A percentile compares a stretch with the other conserved stretches of the same genome.
Evolutionary conservation across 1,140 invertebrate genomes (phyloP).

Genomic region (Drosophila pectinifera): DNA sequence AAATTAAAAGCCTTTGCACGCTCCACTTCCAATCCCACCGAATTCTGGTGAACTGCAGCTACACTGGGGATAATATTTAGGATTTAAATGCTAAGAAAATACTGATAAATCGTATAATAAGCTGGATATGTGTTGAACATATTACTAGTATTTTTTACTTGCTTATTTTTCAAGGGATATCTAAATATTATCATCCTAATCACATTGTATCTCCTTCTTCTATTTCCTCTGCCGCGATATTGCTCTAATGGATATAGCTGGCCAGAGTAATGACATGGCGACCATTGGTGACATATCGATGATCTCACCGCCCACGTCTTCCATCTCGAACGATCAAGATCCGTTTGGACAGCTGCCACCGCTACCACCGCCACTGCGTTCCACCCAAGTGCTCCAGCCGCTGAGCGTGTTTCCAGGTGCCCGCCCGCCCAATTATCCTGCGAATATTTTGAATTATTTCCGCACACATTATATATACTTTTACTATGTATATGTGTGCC

Average conservation of each 20-base stretch:
- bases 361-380: conserved; percentile 85
- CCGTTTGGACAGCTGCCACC: conserved; percentile 85
- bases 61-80: background rate
- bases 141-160: background rate
- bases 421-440: conserved; percentile 20
- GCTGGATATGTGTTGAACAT: too few species aligned
- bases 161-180: background rate
- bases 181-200: background rate
- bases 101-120: background rate
- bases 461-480: conserved; percentile 11
- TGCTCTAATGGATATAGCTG: conserved; percentile 55
- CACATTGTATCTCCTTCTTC: background rate
- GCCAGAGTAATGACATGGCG: conserved; percentile 85
- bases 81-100: background rate
- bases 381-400: conserved; percentile 85
- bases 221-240: background rate
- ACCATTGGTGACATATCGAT: conserved; percentile 85
- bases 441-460: conserved; percentile 28
- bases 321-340: conserved; percentile 85
- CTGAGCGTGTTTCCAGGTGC: conserved; percentile 85
- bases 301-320: conserved; percentile 85
- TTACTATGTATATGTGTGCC: conserved; percentile 21
- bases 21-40: conserved; percentile 23
- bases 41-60: conserved; percentile 23
- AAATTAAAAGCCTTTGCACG: conserved; percentile 57